Evolutionary conservation across 2,797 vertebrate species (phyloP).

Genomic region (Galaxias olidus): DNA sequence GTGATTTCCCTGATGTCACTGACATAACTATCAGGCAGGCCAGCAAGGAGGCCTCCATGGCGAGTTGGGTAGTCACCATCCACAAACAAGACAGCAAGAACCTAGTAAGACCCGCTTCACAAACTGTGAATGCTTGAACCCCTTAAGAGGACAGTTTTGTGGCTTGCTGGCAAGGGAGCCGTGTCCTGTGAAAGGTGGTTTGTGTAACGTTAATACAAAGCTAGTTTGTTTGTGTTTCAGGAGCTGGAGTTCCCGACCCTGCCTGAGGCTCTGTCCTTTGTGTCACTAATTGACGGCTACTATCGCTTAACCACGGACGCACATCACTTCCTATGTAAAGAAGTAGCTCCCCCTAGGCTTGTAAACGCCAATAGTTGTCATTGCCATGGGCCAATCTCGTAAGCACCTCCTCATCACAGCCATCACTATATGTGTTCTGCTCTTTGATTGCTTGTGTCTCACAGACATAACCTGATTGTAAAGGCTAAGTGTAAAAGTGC

Average conservation of each 20-base stretch:
- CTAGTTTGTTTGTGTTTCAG: conserved; percentile 55
- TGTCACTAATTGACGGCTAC: conserved; percentile 94
- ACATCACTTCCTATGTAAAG: conserved; percentile 97
- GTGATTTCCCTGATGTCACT: conserved; percentile 94
- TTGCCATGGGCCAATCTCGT: conserved; percentile 95
- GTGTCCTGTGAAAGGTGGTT: too few species aligned
- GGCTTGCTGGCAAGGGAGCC: too few species aligned
- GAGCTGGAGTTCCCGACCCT: conserved; percentile 90
- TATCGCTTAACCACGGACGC: conserved; percentile 93
- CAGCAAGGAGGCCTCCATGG: conserved; percentile 84
- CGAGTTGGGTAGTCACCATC: conserved; percentile 91
- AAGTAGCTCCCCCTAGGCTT: conserved; percentile 90
- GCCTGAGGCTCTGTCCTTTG: conserved; percentile 90
- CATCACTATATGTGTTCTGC: too few species aligned
- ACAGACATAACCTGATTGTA: background rate
- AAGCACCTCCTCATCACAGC: conserved; percentile 57
- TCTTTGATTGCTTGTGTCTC: background rate
- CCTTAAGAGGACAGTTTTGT: too few species aligned
- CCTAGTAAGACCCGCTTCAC: conserved; percentile 75
- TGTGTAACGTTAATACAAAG: too few species aligned
- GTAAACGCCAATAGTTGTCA: conserved; percentile 88
- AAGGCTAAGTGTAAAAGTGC: too few species aligned
- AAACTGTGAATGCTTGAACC: background rate
- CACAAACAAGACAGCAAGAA: conserved; percentile 92
- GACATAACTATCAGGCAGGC: conserved; percentile 94